phyloP scores from a whole-genome alignment of 2,113 vertebrate genomes.

The Protobothrops mucrosquamatus region DNA sequence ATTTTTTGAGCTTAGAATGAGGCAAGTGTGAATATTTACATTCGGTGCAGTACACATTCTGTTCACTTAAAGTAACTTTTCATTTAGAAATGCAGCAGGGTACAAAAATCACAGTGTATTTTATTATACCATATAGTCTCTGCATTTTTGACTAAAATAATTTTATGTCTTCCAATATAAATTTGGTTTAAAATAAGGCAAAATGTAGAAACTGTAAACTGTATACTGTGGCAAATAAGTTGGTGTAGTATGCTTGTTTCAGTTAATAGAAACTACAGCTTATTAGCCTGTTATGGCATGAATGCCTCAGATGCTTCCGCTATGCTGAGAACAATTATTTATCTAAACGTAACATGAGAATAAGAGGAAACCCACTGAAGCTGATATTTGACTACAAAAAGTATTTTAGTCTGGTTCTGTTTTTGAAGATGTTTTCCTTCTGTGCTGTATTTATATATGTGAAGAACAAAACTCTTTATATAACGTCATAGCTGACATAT shows the following conservation, averaged over 20 bases:
- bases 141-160: conserved; percentile 18
- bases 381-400: not conserved
- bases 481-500: not conserved
- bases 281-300: not conserved
- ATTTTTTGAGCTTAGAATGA: not conserved
- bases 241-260: not conserved
- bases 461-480: not conserved
- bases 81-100: conserved; percentile 2
- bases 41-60: not conserved
- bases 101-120: not conserved
- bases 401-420: not conserved
- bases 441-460: conserved; percentile 4
- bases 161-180: not conserved
- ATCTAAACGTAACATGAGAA: accelerated
- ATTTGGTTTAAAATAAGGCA: not conserved
- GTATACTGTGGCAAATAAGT: not conserved
- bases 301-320: not conserved
- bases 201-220: not conserved
- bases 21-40: not conserved
- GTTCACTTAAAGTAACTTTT: conserved; percentile 24
- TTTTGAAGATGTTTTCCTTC: not conserved
- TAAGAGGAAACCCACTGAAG: conserved; percentile 6
- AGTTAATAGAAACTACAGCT: not conserved
- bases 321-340: not conserved
- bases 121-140: not conserved